phyloP scores from a whole-genome alignment of 2,113 vertebrate species.

The Dicaeum eximium region DNA sequence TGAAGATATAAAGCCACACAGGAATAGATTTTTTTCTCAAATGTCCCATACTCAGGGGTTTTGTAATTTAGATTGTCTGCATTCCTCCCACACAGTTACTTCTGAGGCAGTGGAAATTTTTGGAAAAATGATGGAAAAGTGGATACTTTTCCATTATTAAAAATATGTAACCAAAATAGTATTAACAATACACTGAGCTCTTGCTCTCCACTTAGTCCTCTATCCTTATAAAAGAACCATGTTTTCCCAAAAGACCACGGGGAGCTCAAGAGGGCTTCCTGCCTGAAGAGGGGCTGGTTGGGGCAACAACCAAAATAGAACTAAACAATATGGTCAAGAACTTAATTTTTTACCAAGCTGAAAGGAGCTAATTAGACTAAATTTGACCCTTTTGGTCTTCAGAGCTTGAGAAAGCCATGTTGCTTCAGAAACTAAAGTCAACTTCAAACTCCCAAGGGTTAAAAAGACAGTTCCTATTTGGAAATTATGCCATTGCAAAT shows the following conservation, averaged over 20 bases:
- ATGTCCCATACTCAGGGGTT: not conserved
- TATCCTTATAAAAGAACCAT: not conserved
- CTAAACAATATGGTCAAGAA: not conserved
- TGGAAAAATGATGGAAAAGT: too few species aligned
- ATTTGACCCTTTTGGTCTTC: not conserved
- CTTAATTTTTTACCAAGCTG: not conserved
- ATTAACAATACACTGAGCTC: not conserved
- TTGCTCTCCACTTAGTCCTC: not conserved
- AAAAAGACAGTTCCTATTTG: not conserved
- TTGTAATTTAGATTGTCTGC: not conserved
- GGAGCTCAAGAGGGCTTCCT: not conserved
- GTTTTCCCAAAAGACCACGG: not conserved
- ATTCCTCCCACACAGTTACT: not conserved
- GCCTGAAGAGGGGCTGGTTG: not conserved
- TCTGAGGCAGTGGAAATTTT: not conserved
- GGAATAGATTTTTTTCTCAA: not conserved
- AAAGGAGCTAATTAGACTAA: not conserved
- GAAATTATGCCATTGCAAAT: not conserved
- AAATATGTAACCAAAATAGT: not conserved
- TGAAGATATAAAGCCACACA: constrained; percentile 59
- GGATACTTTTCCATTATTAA: not conserved
- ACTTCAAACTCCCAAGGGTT: not conserved
- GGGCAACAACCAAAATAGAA: not conserved
- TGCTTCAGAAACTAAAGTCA: not conserved
- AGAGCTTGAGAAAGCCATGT: not conserved